phyloP scores from a whole-genome alignment of 2,113 vertebrate species.

The Hyla sarda region DNA sequence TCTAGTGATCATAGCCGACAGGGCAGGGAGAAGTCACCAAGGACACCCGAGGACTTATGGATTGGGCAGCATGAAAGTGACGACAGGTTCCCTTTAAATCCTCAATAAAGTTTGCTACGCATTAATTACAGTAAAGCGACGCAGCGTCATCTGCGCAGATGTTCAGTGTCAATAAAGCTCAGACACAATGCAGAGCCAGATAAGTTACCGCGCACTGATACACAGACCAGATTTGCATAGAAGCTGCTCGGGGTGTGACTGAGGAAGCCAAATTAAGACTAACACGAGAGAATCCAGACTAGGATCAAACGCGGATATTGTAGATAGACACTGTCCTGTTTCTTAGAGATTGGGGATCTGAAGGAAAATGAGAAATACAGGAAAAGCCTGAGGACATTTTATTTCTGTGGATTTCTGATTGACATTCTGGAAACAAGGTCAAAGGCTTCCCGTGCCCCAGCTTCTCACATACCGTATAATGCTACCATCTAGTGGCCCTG shows the following conservation, averaged over 20 bases:
- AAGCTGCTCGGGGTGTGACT: background rate
- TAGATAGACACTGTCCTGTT: conserved; percentile 4
- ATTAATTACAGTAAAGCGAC: background rate
- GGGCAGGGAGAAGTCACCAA: no score
- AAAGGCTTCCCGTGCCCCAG: background rate
- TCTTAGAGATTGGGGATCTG: conserved; percentile 45
- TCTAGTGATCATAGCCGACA: no score
- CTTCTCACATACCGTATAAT: background rate
- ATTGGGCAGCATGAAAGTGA: no score
- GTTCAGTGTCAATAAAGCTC: background rate
- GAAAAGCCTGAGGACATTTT: conserved; percentile 16
- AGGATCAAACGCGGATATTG: conserved; percentile 3
- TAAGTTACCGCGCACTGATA: background rate
- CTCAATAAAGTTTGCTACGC: background rate
- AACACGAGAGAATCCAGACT: background rate
- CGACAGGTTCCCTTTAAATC: background rate
- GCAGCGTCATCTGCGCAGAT: background rate
- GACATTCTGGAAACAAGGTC: conserved; percentile 14
- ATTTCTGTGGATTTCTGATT: conserved; percentile 29
- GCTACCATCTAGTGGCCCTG: conserved; percentile 36
- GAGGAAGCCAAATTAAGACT: background rate
- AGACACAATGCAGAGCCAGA: background rate
- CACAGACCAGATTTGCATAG: background rate
- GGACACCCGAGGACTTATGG: no score
- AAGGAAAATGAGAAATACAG: conserved; percentile 35